A percentile compares a stretch with the other conserved stretches of the same genome.
Conservation (phyloP, 2,888 invertebrate genomes). For the Pseudococcus longispinus region DNA sequence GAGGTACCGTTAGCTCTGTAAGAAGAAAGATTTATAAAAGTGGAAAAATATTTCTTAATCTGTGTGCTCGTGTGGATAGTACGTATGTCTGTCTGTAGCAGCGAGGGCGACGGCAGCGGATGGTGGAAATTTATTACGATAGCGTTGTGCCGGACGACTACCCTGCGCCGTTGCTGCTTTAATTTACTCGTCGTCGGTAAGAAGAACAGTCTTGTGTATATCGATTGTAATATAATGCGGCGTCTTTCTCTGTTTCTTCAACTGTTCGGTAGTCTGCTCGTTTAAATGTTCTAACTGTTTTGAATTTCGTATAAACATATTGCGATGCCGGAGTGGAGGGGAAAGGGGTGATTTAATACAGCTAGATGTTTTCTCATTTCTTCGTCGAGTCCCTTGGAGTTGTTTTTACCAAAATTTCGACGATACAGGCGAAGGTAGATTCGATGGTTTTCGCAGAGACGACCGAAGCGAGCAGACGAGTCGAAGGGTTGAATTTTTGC, state of each 20-base stretch:
- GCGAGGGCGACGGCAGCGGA: not conserved
- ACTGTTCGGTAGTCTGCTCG: not conserved
- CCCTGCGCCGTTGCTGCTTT: constrained; percentile 21
- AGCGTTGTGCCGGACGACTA: constrained; percentile 30
- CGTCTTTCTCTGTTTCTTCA: not conserved
- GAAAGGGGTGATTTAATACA: not conserved
- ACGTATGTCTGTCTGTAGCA: not conserved
- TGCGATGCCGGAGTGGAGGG: not conserved
- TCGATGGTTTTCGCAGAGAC: not conserved
- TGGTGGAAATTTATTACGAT: constrained; percentile 28
- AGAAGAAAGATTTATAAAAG: constrained; percentile 40
- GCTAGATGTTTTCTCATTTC: not conserved
- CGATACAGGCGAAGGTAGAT: not conserved
- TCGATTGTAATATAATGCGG: constrained; percentile 24
- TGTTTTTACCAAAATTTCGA: not conserved
- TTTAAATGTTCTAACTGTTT: not conserved
- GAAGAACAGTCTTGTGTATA: not conserved
- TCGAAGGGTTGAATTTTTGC: constrained; percentile 1
- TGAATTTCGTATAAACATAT: constrained; percentile 6
- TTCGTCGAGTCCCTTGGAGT: not conserved
- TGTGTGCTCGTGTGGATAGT: not conserved
- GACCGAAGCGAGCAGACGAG: not conserved
- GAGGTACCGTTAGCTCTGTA: not conserved
- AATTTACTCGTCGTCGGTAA: constrained; percentile 2
- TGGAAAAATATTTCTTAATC: constrained; percentile 45